Conservation (phyloP, 1,140 invertebrate species). For the Vanessa tameamea region DNA sequence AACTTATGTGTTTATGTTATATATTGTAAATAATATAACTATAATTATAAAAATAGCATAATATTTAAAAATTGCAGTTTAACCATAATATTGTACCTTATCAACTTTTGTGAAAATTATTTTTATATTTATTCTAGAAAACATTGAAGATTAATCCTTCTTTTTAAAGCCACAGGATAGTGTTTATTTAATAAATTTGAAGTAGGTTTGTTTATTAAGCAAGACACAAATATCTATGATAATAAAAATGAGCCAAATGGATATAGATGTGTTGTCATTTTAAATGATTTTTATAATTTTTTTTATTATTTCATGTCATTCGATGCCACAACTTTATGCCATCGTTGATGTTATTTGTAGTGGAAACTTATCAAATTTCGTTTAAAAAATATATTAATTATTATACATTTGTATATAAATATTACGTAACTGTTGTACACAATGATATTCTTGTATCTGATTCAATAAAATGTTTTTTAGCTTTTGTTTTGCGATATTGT, state of each 20-base stretch:
- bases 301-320: too few species aligned
- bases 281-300: too few species aligned
- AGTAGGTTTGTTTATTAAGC: too few species aligned
- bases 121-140: background rate
- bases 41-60: background rate
- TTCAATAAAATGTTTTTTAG: conserved; percentile 3
- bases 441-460: background rate
- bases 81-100: background rate
- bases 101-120: background rate
- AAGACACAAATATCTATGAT: too few species aligned
- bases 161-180: too few species aligned
- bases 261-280: too few species aligned
- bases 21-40: conserved; percentile 10
- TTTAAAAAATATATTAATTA: too few species aligned
- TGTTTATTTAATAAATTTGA: too few species aligned
- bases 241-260: too few species aligned
- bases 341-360: background rate
- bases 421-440: background rate
- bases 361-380: too few species aligned
- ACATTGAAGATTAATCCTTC: too few species aligned
- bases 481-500: conserved; percentile 6
- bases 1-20: background rate
- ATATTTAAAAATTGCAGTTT: background rate
- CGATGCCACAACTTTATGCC: background rate
- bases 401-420: background rate